Evolutionary conservation across 2,888 invertebrate species (phyloP), one percentile per base, ranked within the genome.

Genomic region (Lampropteryx suffumata): DNA sequence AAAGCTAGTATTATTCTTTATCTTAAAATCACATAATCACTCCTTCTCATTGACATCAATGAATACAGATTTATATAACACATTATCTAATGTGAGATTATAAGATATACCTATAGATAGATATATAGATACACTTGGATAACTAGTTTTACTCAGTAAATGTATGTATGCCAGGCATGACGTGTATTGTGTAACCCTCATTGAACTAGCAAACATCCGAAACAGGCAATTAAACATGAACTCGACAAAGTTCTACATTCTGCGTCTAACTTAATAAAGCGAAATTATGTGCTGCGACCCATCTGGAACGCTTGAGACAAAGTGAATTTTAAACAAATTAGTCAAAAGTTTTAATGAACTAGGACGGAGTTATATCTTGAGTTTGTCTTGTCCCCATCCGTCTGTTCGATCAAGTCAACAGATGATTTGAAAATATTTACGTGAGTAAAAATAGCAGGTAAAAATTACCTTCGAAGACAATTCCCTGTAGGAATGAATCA

Each of bases 311-410:
- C 61, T 71, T 69, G 71, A 76, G 83, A 82, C 85, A 82, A 84
- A 87, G 84, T 86, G 81, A 84, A 85, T 82, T 84, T 84, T 82
- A 79, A 84, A 83, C 79, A 82, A 85, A 88, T 86, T 85, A 84
- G 79, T 86, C 65, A 66, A 72, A 82, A 85, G 78, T 86, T 85
- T 62, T 84, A 84, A 84, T 82, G 80, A 84, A 79, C 78, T 77
- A 76, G 52, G 55, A 50, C 52, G 35, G 40, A 55, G 57, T 76
- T 63, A 73, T 73, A 75, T 68, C 70, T 69, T 61, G 59, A 67
- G 67, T 64, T 67, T 59, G 62, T 65, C 62, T 67, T 59, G 63
- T 66, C 60, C 57, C 62, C 57, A 59, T 61, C 62, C 45, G 55
- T 57, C 61, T 58, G 59, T 46, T 53, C 41, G 34, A 40, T 55